phyloP scores from a whole-genome alignment of 2,888 invertebrate species.

The Leucophenga montana region DNA sequence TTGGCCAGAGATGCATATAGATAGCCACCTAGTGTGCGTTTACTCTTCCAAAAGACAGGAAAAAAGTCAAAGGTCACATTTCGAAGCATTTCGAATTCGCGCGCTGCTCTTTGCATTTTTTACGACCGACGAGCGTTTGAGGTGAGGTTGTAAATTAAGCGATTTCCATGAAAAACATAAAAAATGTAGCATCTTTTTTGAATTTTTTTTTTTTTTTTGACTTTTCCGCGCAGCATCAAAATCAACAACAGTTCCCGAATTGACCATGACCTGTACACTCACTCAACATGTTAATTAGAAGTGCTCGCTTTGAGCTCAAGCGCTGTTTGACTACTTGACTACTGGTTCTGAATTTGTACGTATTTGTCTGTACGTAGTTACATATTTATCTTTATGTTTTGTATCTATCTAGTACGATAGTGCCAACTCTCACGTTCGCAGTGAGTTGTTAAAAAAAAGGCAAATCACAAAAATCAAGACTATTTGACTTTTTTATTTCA shows the following conservation, averaged over 20 bases:
- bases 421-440: conserved; percentile 63
- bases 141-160: conserved; percentile 48
- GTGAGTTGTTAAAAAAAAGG: conserved; percentile 58
- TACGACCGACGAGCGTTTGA: conserved; percentile 45
- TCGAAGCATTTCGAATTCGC: conserved; percentile 36
- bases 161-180: conserved; percentile 66
- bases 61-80: conserved; percentile 1
- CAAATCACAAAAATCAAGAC: conserved; percentile 34
- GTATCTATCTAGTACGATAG: neutral
- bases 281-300: conserved; percentile 62
- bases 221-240: conserved; percentile 32
- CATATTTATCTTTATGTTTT: neutral
- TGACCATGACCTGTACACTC: conserved; percentile 8
- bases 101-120: conserved; percentile 50
- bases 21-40: neutral
- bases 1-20: no score
- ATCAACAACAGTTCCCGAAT: conserved; percentile 39
- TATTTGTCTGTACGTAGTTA: neutral
- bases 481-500: conserved; percentile 53
- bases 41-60: no score
- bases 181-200: conserved; percentile 45
- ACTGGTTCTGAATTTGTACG: conserved; percentile 54
- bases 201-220: conserved; percentile 14
- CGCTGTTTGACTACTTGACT: conserved; percentile 44
- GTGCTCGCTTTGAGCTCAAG: conserved; percentile 15